Base-by-base conservation (phyloP, 2,888 invertebrate genomes). In the Aleiodes leptofemur region DNA sequence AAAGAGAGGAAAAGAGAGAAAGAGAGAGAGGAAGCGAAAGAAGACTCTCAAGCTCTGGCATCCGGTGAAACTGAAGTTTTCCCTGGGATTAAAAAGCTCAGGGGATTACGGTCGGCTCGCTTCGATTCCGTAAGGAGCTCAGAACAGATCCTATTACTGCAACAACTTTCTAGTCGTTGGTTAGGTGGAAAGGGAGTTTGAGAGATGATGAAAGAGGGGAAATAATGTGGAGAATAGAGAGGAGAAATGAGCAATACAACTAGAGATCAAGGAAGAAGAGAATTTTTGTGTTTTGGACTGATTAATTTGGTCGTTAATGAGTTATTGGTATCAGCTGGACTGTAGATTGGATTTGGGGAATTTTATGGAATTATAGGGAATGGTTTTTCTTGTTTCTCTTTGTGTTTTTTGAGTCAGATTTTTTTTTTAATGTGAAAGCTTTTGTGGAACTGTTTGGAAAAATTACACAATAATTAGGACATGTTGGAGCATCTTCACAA, bases 101-200 rank as follows among this genome's bases (percentile, higher is more conserved):
- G 64, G 73, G 81, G 82, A 83, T 83, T 82, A 81, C 75, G 74
- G 75, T 80, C 69, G 70, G 51, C 76, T 80, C 78, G 78, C 72
- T 82, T 82, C 80, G 81, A 82, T 82, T 82, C 77, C 78, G 72
- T 79, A 78, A 80, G 81, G 74, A 81, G 80, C 80, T 80, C 78
- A 76, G 70, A 77, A 76, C 74, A 78, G 80, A 83, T 84, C 82
- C 81, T 80, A 82, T 83, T 84, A 83, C 82, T 71, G 78, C 79
- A 79, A 79, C 81, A 82, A 82, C 80, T 81, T 81, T 79, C 81
- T 77, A 78, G 80, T 74, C 77, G 74, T 61, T 13, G 50, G 48
- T 23, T 55, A 56, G 64, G 50, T 13, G 50, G 48, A 48, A 48
- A 55, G 61, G 50, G 70, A 13, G 23, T 11, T 11, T 43, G 16